Percentiles rank a stretch among this genome's conserved stretches.
These are phyloP conservation scores for Psephotus haematonotus DNA, from an alignment of 2,113 vertebrate species.

Conservation along the genomic window DNA sequence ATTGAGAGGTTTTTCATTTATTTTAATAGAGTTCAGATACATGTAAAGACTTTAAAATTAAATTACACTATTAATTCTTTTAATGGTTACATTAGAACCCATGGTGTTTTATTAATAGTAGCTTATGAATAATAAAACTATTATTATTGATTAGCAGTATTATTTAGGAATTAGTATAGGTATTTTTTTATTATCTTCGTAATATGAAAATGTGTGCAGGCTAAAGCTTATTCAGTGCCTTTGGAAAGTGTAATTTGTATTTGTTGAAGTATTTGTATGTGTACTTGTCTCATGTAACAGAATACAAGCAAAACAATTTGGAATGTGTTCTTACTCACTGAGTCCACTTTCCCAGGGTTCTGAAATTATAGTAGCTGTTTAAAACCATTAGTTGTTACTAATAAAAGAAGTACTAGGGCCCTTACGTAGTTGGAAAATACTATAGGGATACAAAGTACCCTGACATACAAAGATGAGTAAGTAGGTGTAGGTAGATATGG, in stretches of 20 bases:
- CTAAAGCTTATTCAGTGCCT: not conserved
- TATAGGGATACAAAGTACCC: not conserved
- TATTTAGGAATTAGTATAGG: constrained; percentile 36
- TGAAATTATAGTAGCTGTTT: not conserved
- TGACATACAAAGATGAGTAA: not conserved
- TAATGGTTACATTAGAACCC: constrained; percentile 6
- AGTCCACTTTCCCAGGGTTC: not conserved
- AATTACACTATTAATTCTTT: constrained; percentile 54
- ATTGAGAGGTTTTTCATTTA: constrained; percentile 54
- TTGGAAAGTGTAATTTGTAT: not conserved
- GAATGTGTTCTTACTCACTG: not conserved
- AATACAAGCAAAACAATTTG: not conserved
- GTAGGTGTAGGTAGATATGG: not conserved
- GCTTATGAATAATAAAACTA: constrained; percentile 39
- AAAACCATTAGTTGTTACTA: not conserved
- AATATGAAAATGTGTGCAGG: not conserved
- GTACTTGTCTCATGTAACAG: not conserved
- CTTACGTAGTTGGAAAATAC: not conserved
- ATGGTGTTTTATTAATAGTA: constrained; percentile 19
- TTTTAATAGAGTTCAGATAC: constrained; percentile 48
- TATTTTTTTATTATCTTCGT: not conserved
- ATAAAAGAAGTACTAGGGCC: not conserved
- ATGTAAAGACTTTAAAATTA: constrained; percentile 56
- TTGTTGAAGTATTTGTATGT: not conserved
- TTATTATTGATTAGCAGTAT: constrained; percentile 52